These are phyloP conservation scores for Nasua narica DNA, from an alignment of 2,797 vertebrate species.

Conservation along the genomic window DNA sequence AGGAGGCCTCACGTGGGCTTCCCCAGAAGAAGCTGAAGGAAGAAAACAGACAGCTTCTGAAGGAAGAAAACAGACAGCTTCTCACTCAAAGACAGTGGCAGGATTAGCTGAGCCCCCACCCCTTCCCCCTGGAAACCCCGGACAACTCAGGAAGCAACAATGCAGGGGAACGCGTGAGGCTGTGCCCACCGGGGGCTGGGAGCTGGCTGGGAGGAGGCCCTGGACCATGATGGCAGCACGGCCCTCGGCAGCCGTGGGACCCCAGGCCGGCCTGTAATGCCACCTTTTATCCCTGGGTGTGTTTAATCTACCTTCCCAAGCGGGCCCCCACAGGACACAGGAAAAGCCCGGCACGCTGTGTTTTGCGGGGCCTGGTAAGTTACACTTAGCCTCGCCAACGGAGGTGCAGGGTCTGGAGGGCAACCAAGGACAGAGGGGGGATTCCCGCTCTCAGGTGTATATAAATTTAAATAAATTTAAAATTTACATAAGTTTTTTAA, in stretches of 20 bases:
- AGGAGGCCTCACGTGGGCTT: neutral
- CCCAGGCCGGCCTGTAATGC: too few relatives aligned
- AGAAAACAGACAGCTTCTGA: neutral
- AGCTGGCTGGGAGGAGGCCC: neutral
- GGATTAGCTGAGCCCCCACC: neutral
- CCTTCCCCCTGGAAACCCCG: neutral
- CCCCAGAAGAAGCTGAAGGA: neutral
- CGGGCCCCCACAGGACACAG: accelerated
- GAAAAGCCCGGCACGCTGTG: accelerated
- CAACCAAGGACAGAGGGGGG: neutral
- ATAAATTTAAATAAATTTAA: too few relatives aligned
- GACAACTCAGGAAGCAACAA: neutral
- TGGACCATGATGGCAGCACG: accelerated
- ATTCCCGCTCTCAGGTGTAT: neutral
- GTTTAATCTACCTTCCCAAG: accelerated
- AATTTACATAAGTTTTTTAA: too few relatives aligned
- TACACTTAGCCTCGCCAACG: neutral
- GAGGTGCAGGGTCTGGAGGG: neutral
- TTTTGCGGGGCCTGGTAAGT: accelerated
- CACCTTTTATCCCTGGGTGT: accelerated
- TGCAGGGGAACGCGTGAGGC: neutral
- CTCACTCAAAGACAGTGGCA: neutral
- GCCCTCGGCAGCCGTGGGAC: neutral
- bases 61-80: neutral
- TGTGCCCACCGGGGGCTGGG: neutral